These are phyloP conservation scores for Dromas ardeola DNA, from an alignment of 2,113 vertebrate species.

Conservation along the genomic window DNA sequence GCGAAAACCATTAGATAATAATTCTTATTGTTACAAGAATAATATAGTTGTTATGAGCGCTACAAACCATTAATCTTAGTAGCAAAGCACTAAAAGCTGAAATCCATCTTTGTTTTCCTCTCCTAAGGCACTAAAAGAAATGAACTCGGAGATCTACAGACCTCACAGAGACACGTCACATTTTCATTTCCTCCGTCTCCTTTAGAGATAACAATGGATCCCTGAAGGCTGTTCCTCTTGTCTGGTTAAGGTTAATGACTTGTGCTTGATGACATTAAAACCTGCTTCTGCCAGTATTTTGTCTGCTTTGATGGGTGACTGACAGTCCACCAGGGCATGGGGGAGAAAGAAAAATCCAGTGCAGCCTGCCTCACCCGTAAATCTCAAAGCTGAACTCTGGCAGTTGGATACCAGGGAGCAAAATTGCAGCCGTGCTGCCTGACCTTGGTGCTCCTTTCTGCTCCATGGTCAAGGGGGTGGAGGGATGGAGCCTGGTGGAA, in stretches of 20 bases:
- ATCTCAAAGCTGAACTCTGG: not conserved
- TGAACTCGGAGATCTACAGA: not conserved
- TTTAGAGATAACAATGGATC: slow-evolving; percentile 44
- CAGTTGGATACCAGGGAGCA: not conserved
- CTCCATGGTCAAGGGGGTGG: not conserved
- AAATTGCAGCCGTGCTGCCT: not conserved
- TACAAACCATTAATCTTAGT: slow-evolving; percentile 18
- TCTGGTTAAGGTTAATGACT: slow-evolving; percentile 59
- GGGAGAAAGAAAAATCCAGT: not conserved
- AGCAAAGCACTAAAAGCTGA: not conserved
- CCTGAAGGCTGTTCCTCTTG: slow-evolving; percentile 40
- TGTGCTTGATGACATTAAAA: slow-evolving; percentile 58
- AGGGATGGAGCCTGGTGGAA: not conserved
- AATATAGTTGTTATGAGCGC: not conserved
- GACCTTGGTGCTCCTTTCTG: not conserved
- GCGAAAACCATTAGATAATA: not conserved
- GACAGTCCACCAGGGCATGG: not conserved
- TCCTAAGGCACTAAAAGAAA: slow-evolving; percentile 29
- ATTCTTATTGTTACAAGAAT: slow-evolving; percentile 35
- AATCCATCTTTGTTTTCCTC: slow-evolving; percentile 40
- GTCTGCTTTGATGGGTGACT: slow-evolving; percentile 45
- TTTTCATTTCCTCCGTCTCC: slow-evolving; percentile 18
- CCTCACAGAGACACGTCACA: not conserved
- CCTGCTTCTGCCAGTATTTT: not conserved
- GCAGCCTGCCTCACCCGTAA: not conserved